Evolutionary conservation across 2,113 vertebrate species (phyloP), one percentile per base, ranked within the genome.

Genomic region (Hydrochoerus hydrochaeris): DNA sequence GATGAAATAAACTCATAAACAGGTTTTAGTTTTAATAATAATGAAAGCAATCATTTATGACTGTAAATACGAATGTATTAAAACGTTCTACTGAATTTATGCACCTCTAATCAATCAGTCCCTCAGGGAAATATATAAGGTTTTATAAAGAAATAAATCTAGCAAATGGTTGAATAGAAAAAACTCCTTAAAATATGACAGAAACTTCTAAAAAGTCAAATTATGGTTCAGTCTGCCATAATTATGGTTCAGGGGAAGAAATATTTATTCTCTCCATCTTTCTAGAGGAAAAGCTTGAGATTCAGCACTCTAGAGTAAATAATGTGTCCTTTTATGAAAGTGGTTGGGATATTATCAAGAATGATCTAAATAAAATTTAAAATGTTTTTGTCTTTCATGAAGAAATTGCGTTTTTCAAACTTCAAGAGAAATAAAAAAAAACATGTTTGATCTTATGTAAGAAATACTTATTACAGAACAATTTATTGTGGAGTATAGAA

Each of bases 391-490:
- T 38, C 35, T 87, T 89, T 75, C 38, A 85, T 94, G 35, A 85
- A 81, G 35, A 32, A 88, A 41, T 54, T 92, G 35, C 1, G 24
- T 17, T 57, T 57, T 57, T 57, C 17, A 57, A 17, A 19, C 44
- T 77, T 67, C 7, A 65, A 94, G 78, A 57, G 9, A 67, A 89
- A 81, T 85, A 63, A 93, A 85, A 90, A 63, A 93, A 85, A 90
- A 13, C 26, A 69, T 88, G 14, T 80, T 94, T 14, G 32, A 28
- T 17, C 4, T 30, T 75, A 67, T 38, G 0, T 81, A 38, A 85
- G 24, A 92, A 67, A 73, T 75, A 67, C 32, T 88, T 82, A 85
- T 49, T 85, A 12, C n/a, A 83, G 54, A 87, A 85, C 58, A 67
- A 75, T 41, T 82, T 93, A 38, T 69, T 77, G 9, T 46, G 75